Conservation (phyloP, 2,797 vertebrate genomes). For the Atherinosoma microstoma region DNA sequence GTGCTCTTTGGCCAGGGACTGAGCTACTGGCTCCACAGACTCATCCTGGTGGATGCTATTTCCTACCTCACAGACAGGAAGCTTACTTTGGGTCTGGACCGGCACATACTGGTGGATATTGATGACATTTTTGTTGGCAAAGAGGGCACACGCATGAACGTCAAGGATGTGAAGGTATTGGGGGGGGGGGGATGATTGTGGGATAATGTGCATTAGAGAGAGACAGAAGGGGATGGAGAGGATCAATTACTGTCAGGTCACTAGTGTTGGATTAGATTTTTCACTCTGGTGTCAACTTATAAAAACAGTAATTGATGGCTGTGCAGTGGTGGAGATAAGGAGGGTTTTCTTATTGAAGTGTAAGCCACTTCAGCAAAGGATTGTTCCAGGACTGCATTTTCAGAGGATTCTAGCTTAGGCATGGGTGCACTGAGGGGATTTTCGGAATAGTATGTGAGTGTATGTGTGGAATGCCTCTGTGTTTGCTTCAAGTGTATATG, state of each 20-base stretch:
- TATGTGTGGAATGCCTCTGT: conserved; percentile 26
- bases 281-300: conserved; percentile 29
- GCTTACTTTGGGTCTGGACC: conserved; percentile 90
- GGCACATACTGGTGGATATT: conserved; percentile 95
- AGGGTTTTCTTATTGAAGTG: conserved; percentile 30
- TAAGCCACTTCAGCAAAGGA: conserved; percentile 27
- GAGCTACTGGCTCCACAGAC: conserved; percentile 96
- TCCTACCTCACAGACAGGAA: conserved; percentile 93
- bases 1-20: conserved; percentile 96
- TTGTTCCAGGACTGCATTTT: conserved; percentile 35
- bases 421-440: conserved; percentile 11
- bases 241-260: conserved; percentile 21
- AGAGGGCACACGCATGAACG: conserved; percentile 97
- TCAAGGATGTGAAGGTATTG: conserved; percentile 96
- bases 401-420: conserved; percentile 15
- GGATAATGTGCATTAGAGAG: conserved; percentile 25
- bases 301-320: conserved; percentile 28
- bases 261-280: conserved; percentile 19
- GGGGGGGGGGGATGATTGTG: conserved; percentile 23
- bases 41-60: conserved; percentile 94
- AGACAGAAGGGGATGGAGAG: conserved; percentile 6
- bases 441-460: conserved; percentile 37
- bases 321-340: conserved; percentile 16
- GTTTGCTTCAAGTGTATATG: conserved; percentile 60
- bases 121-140: conserved; percentile 99